Conservation (phyloP, 2,113 vertebrate species). For the Hydrochoerus hydrochaeris region DNA sequence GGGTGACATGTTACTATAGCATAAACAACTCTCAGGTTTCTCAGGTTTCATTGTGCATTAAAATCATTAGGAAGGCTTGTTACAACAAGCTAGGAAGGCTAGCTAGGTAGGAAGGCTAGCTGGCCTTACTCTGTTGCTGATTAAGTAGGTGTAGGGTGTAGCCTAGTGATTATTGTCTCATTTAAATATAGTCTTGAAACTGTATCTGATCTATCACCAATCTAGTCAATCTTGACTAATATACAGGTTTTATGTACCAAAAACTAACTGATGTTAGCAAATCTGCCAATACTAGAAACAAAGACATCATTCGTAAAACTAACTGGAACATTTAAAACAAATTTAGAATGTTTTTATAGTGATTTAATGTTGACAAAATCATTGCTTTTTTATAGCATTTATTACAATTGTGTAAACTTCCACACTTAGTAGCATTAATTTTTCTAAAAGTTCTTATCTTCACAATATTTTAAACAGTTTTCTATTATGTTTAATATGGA, state of each 20-base stretch:
- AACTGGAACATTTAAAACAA: not conserved
- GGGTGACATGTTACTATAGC: not conserved
- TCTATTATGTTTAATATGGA: not conserved
- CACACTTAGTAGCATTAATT: not conserved
- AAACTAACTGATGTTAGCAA: not conserved
- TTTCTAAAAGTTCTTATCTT: not conserved
- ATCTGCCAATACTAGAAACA: not conserved
- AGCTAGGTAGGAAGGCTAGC: no score
- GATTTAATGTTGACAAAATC: conserved; percentile 8
- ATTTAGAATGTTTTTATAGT: not conserved
- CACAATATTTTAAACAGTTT: not conserved
- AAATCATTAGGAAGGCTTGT: not conserved
- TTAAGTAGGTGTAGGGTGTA: not conserved
- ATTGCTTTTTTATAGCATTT: not conserved
- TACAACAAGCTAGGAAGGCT: no score
- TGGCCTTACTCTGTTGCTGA: not conserved
- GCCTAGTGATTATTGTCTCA: not conserved
- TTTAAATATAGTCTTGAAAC: not conserved
- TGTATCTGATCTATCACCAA: not conserved
- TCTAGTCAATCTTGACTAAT: not conserved
- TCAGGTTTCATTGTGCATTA: not conserved
- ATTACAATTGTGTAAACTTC: not conserved
- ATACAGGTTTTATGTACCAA: not conserved
- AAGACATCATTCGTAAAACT: not conserved
- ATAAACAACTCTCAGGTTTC: not conserved